phyloP scores from a whole-genome alignment of 2,797 vertebrate species.

The Triplophysa bombifrons region DNA sequence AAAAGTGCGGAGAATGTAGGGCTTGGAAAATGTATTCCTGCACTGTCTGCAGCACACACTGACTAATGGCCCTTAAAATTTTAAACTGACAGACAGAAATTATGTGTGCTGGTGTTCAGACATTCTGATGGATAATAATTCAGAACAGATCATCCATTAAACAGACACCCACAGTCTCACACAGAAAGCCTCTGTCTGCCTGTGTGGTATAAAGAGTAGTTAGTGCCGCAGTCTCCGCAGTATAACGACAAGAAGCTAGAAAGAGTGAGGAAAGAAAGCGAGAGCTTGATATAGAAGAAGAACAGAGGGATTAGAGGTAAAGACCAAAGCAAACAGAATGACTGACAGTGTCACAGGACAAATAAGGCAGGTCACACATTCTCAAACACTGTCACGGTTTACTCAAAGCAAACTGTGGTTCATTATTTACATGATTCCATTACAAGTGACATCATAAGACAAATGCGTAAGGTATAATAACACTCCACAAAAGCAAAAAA shows the following conservation, averaged over 20 bases:
- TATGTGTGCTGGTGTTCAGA: not conserved
- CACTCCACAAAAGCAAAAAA: not conserved
- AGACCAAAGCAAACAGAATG: not conserved
- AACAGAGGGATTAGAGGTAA: slow-evolving; percentile 7
- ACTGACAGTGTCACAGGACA: slow-evolving; percentile 8
- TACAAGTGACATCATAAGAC: not conserved
- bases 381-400: not conserved
- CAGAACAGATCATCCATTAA: not conserved
- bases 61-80: not conserved
- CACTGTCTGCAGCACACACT: not conserved
- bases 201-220: not conserved
- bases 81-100: not conserved
- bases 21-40: not conserved
- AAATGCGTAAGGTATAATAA: not conserved
- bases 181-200: slow-evolving; percentile 11
- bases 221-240: not conserved
- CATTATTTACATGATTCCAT: slow-evolving; percentile 17
- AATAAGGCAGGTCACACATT: slow-evolving; percentile 11
- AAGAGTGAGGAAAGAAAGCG: not conserved
- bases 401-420: not conserved
- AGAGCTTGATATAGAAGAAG: slow-evolving; percentile 9
- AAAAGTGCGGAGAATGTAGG: too few relatives aligned
- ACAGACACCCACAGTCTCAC: not conserved
- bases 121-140: slow-evolving; percentile 18
- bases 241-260: slow-evolving; percentile 1